A percentile compares a stretch with the other conserved stretches of the same genome.
phyloP scores from a whole-genome alignment of 2,113 vertebrate genomes.

The Clarias batrachus region DNA sequence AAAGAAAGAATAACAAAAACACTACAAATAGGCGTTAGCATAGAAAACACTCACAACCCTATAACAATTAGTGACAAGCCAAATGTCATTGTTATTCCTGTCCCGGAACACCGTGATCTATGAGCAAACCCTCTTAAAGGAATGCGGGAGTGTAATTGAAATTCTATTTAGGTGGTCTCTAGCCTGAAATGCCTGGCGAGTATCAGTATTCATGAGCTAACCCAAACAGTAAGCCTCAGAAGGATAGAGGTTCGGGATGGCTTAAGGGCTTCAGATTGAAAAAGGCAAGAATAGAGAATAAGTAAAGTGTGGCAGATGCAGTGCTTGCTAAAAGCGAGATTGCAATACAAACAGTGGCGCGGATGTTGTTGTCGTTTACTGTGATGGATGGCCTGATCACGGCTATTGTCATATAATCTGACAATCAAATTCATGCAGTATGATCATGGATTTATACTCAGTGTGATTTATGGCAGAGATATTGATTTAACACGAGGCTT shows the following conservation, averaged over 20 bases:
- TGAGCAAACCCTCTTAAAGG: conserved; percentile 7
- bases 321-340: conserved; percentile 5
- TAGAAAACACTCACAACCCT: not conserved
- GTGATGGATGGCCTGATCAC: conserved; percentile 44
- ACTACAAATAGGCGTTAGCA: conserved; percentile 5
- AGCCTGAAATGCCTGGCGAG: conserved; percentile 41
- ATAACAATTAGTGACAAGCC: conserved; percentile 8
- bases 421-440: conserved; percentile 32
- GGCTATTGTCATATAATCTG: conserved; percentile 46
- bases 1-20: conserved; percentile 42
- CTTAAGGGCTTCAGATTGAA: conserved; percentile 52
- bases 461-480: conserved; percentile 9
- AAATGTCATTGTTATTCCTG: conserved; percentile 14
- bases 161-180: conserved; percentile 45
- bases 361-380: not conserved
- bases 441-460: conserved; percentile 45
- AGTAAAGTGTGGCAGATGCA: conserved; percentile 37
- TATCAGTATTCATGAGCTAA: conserved; percentile 52
- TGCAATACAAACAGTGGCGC: conserved; percentile 10
- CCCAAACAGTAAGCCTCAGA: conserved; percentile 51
- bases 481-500: conserved; percentile 21
- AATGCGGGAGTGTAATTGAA: conserved; percentile 40
- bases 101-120: conserved; percentile 10
- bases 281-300: conserved; percentile 29
- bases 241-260: conserved; percentile 50